A percentile compares a stretch with the other conserved stretches of the same genome.
These are phyloP conservation scores for Saccostrea cuccullata DNA, from an alignment of 1,140 invertebrate genomes.

Conservation along the genomic window DNA sequence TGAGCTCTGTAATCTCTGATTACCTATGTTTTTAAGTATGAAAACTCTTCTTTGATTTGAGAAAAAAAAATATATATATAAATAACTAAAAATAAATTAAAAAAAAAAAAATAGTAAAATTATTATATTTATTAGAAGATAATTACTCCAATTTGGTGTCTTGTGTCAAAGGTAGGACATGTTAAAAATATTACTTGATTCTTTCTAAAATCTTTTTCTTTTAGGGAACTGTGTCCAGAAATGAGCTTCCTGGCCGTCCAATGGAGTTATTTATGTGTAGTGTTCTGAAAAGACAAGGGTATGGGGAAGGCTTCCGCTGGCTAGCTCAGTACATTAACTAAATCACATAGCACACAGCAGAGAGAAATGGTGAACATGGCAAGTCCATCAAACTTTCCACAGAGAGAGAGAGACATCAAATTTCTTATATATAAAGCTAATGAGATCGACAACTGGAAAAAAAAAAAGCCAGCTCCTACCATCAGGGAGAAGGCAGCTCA, in stretches of 20 bases:
- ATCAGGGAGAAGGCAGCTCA: slow-evolving; percentile 8
- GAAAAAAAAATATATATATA: too few species aligned
- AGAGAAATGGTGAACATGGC: background rate
- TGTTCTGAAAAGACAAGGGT: slow-evolving; percentile 98
- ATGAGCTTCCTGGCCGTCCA: slow-evolving; percentile 94
- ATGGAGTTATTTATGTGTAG: slow-evolving; percentile 99
- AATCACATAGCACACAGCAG: slow-evolving; percentile 31
- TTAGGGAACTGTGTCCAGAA: slow-evolving; percentile 92
- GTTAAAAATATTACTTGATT: background rate
- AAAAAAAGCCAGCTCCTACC: background rate
- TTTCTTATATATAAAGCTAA: background rate
- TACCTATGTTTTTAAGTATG: too few species aligned
- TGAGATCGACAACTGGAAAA: slow-evolving; percentile 5
- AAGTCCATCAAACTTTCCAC: background rate
- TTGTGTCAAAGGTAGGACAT: too few species aligned
- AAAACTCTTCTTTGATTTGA: too few species aligned
- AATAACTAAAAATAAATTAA: too few species aligned
- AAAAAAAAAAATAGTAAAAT: too few species aligned
- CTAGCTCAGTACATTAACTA: slow-evolving; percentile 84
- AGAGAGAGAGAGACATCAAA: slow-evolving; percentile 4
- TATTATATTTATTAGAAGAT: too few species aligned
- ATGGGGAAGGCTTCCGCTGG: slow-evolving; percentile 99
- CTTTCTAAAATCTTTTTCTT: slow-evolving; percentile 65
- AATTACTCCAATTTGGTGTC: too few species aligned
- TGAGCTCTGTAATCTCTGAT: too few species aligned